Evolutionary conservation across 2,888 invertebrate species (phyloP), one percentile per base, ranked within the genome.

Genomic region (Eretmocerus hayati): DNA sequence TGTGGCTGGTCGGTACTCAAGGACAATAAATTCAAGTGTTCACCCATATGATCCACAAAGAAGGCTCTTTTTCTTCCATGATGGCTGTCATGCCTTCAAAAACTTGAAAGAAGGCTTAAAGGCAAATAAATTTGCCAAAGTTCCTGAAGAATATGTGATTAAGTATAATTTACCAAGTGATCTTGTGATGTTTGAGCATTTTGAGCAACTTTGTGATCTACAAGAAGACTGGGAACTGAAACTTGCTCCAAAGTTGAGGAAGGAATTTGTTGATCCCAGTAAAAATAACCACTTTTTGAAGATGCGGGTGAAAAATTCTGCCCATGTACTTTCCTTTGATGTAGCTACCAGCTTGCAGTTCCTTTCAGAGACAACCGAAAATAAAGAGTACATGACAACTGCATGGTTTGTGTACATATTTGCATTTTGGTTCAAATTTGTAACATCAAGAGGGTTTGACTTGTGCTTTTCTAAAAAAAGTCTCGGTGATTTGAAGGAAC

Each of bases 1-100:
- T 8, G 43, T 19, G 32, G 59, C 43, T 37, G 21, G 37, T 2
- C 26, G 46, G 16, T 46, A 30, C 16, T 40, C 40, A 37, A 37
- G 11, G 20, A 37, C n/a, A 11, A 11, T 8, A 2, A 19, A 23
- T 40, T 19, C 15, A 18, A 4, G 19, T 20, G 20, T 37, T 37
- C 30, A 41, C 32, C 41, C 30, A 11, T 30, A 3, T 31, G 30
- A 41, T 18, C 2, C 13, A 31, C 30, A 18, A 19, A 8, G 31
- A 31, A 5, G 2, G 19, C 32, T 41, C n/a, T 41, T 19, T 31
- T 41, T 30, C 21, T 41, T 20, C 19, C 19, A 4, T 31, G 41
- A 41, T 13, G 19, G 13, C 3, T 32, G 19, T 18, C 41, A 41
- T 18, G 32, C 32, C 4, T 31, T 31, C 19, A 41, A 41, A 31